Base-by-base conservation (phyloP, 2,113 vertebrate species). In the Romanogobio albipinnatus region DNA sequence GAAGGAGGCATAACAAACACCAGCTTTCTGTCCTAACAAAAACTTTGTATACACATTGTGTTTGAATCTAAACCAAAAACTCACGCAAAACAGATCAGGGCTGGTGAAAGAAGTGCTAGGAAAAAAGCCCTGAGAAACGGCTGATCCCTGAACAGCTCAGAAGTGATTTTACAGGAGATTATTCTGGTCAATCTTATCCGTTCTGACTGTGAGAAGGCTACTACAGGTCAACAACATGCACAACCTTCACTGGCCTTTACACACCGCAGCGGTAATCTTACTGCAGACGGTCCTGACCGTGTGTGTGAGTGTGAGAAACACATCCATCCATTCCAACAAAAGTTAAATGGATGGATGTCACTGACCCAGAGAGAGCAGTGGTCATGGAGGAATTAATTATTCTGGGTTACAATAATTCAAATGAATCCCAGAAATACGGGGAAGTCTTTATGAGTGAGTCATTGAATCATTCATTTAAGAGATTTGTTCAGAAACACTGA, bases 131-230 rank as follows among this genome's bases (percentile, higher is more conserved):
- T 14, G 22, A 43, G 36, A 59, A 15, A 24, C 17, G 19, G 1
- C 76, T 79, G 77, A 79, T 29, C 36, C 58, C 59, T 47, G 59
- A 64, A 51, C 24, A 8, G 61, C 78, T 68, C 26, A 81, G 43
- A 81, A n/a, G 14, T 66, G 61, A 22, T 29, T 80, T 80, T 64
- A 64, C 58, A 62, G 43, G 77, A 80, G 58, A 26, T 80, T 80
- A 79, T 33, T 51, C 15, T 0, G 15, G 29, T 22, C 15, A 15
- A 47, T 81, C 59, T 29, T 64, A 45, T 80, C 43, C 58, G 24
- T 80, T 81, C 24, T 33, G 26, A 81, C 61, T 66, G 59, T 29
- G 39, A 81, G 61, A 81, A 68, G 45, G 43, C 45, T 81, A 81
- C 79, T 81, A 36, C 9, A 68, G 79, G 61, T 81, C 79, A 81